Evolutionary conservation across 1,140 invertebrate genomes (phyloP).

Genomic region (Rhynchophorus ferrugineus): DNA sequence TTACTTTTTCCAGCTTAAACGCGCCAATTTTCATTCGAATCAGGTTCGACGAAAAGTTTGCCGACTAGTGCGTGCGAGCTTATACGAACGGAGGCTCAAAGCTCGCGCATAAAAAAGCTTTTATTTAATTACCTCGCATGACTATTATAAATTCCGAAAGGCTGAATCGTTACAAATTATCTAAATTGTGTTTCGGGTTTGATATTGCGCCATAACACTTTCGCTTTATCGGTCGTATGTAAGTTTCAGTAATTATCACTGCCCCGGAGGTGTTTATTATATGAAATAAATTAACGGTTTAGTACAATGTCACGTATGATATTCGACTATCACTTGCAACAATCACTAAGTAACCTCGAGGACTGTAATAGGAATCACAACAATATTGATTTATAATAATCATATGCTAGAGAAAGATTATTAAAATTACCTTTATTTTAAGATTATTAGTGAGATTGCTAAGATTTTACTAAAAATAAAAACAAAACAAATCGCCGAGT

Average conservation of each 20-base stretch:
- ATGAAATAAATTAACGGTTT: no score
- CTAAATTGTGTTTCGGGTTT: neutral
- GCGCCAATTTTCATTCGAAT: neutral
- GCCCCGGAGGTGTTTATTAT: neutral
- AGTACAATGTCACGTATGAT: no score
- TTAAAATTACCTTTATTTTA: no score
- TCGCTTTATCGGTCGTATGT: neutral
- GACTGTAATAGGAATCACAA: no score
- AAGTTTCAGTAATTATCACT: neutral
- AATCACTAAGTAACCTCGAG: no score
- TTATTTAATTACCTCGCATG: conserved; percentile 7
- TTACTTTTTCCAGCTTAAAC: no score
- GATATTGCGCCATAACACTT: neutral
- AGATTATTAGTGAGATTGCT: no score
- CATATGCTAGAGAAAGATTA: no score
- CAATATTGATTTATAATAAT: no score
- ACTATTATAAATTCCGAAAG: neutral
- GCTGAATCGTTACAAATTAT: conserved; percentile 1
- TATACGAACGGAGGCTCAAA: neutral
- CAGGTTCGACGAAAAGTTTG: neutral
- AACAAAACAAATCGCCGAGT: no score
- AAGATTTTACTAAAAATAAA: no score
- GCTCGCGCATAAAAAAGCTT: neutral
- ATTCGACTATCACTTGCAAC: no score
- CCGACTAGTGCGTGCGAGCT: neutral